Percentiles rank a stretch among this genome's conserved stretches.
phyloP scores from a whole-genome alignment of 2,888 invertebrate genomes.

The Coenonympha glycerion region DNA sequence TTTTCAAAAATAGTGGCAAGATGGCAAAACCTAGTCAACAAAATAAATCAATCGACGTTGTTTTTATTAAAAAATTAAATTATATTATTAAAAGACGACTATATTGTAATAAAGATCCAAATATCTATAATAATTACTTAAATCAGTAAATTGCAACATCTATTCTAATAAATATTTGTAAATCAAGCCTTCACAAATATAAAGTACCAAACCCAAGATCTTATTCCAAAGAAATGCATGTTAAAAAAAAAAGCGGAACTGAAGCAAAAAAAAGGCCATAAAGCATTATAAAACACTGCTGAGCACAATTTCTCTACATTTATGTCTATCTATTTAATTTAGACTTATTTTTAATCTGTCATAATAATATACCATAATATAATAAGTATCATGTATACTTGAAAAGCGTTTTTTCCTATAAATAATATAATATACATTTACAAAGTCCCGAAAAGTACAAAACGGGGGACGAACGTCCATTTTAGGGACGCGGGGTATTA shows the following conservation, averaged over 20 bases:
- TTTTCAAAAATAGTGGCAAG: background rate
- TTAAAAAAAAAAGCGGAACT: slow-evolving; percentile 22
- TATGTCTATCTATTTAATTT: slow-evolving; percentile 60
- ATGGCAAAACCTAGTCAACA: background rate
- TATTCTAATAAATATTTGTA: too few relatives aligned
- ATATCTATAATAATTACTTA: too few relatives aligned
- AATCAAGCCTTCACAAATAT: too few relatives aligned
- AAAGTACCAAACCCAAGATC: background rate
- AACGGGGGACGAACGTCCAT: slow-evolving; percentile 8
- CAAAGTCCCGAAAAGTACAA: slow-evolving; percentile 16
- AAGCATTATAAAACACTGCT: slow-evolving; percentile 43
- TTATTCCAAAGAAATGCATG: background rate
- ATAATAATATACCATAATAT: slow-evolving; percentile 55
- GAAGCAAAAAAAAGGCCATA: slow-evolving; percentile 34
- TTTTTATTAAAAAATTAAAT: too few relatives aligned
- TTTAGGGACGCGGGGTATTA: slow-evolving; percentile 8
- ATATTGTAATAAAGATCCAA: too few relatives aligned
- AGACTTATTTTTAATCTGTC: slow-evolving; percentile 46
- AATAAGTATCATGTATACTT: slow-evolving; percentile 55
- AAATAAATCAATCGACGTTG: background rate
- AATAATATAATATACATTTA: slow-evolving; percentile 37
- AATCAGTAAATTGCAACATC: too few relatives aligned
- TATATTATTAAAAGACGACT: too few relatives aligned
- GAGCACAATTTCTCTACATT: slow-evolving; percentile 65
- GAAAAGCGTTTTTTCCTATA: slow-evolving; percentile 60